Evolutionary conservation across 2,797 vertebrate species (phyloP), one percentile per base, ranked within the genome.

Genomic region (Enteromius unitaeniatus): DNA sequence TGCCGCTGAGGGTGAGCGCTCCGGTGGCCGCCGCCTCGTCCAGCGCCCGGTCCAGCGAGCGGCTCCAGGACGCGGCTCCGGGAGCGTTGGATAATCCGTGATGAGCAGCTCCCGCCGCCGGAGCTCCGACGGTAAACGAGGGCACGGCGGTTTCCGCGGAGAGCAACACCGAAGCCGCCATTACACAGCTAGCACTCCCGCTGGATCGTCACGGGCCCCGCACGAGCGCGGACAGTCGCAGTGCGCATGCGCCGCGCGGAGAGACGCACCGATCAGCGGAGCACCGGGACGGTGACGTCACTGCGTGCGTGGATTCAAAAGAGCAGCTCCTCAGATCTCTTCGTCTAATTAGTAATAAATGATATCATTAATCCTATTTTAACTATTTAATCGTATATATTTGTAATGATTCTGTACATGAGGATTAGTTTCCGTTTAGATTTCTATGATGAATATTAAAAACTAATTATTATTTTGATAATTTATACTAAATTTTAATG

Each of bases 21-120:
- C 98, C 97, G 84, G 96, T 98, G 84, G 95, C 93, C 87, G 96
- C 93, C 68, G 97, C 97, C 91, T 99, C 98, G 86, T 99, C 97
- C 87, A 99, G 90, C 4, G 98, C 96, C 84, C 98, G 95, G 85
- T 99, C 98, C 70, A 99, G 87, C 0, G 97, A 97, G 0, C 98
- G 97, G 91, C 96, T 98, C 97, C 97, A 99, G 3, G 97, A 96
- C 31, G 92, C 94, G 42, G 92, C 96, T 64, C 91, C 95, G 60
- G 89, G 86, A 74, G 84, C 88, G 31, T 23, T 83, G 68, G 64
- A 89, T 89, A 65, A 84, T 82, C 64, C 28, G 89, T 81, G 79
- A 88, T 91, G 70, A 87, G 79, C 19, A 89, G 83, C 78, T 9
- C 89, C 91, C 73, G 93, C 86, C 58, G 65, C 31, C 14, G 55